These are phyloP conservation scores for Hydrozoanthus gracilis DNA, from an alignment of 92 coral and sea anemone species.

Conservation along the genomic window DNA sequence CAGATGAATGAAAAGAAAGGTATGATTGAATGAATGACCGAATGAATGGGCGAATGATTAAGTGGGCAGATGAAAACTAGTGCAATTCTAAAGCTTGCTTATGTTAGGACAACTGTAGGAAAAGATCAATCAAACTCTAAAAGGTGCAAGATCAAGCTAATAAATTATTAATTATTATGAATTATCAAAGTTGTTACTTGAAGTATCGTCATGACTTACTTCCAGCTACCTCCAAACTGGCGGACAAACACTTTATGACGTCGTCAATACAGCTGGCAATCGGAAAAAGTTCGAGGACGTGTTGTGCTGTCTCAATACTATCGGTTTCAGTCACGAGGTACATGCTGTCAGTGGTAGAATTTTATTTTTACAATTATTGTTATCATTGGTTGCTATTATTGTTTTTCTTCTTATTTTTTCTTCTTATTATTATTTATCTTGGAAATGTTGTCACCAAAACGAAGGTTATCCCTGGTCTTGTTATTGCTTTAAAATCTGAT, in stretches of 20 bases:
- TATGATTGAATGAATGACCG: not conserved
- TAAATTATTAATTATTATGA: not conserved
- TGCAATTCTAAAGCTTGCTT: not conserved
- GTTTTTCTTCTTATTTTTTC: too few species aligned
- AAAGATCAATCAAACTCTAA: not conserved
- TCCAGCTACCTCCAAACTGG: conserved; percentile 96
- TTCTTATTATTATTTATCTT: too few species aligned
- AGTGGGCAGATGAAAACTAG: not conserved
- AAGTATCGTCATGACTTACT: not conserved
- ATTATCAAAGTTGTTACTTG: not conserved
- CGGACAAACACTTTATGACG: conserved; percentile 76
- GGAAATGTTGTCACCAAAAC: too few species aligned
- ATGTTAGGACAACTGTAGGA: not conserved
- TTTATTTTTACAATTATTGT: too few species aligned
- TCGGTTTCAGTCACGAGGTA: conserved; percentile 94
- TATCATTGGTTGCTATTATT: too few species aligned
- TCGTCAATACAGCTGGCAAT: conserved; percentile 88
- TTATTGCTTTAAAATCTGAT: too few species aligned
- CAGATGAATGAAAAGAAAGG: not conserved
- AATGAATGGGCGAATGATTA: not conserved
- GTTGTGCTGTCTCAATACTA: conserved; percentile 81
- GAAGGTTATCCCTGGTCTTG: too few species aligned
- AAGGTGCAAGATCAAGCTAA: not conserved
- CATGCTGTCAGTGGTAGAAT: not conserved
- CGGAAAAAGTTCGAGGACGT: conserved; percentile 87